Evolutionary conservation across 2,113 vertebrate species (phyloP), one percentile per base, ranked within the genome.

Genomic region (Brachyhypopomus occidentalis): DNA sequence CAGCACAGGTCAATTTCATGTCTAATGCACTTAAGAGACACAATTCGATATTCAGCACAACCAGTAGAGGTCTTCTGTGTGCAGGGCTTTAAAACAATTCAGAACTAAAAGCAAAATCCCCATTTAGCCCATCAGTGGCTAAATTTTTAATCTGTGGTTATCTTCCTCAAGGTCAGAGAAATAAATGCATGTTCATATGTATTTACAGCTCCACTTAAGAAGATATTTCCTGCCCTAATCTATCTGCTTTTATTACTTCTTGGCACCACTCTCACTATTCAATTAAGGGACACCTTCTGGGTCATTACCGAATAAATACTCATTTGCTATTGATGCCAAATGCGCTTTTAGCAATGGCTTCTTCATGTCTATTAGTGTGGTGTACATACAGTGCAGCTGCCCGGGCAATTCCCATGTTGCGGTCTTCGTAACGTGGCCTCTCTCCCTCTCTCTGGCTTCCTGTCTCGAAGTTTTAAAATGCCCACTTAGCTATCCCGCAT

Each of bases 271-370:
- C 81, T 92, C 94, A 92, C 89, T 94, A 93, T 94, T 96, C 95
- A 96, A 95, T 96, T 96, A 96, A 92, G 89, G 94, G 95, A 95
- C 95, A 95, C 95, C 95, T 95, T 94, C 90, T 94, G 92, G 94
- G 94, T 95, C 94, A 95, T 95, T 94, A 96, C 94, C 92, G 94
- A 94, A 94, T 94, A 95, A 90, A 92, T 94, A 92, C 93, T 94
- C 95, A 92, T 94, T 83, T 92, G 94, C 90, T 92, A 95, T 93
- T 92, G 93, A 93, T 93, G 94, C 95, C 95, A 96, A 95, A 95
- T 96, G 94, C 91, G 92, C 92, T 95, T 95, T 93, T 96, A 95
- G 95, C 95, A 96, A 92, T 77, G 92, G 92, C 91, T 93, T 94
- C 86, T 88, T 86, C 89, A 93, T 92, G 95, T 95, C 93, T 95